Conservation (phyloP, 2,797 vertebrate genomes). For the Aplochiton taeniatus region DNA sequence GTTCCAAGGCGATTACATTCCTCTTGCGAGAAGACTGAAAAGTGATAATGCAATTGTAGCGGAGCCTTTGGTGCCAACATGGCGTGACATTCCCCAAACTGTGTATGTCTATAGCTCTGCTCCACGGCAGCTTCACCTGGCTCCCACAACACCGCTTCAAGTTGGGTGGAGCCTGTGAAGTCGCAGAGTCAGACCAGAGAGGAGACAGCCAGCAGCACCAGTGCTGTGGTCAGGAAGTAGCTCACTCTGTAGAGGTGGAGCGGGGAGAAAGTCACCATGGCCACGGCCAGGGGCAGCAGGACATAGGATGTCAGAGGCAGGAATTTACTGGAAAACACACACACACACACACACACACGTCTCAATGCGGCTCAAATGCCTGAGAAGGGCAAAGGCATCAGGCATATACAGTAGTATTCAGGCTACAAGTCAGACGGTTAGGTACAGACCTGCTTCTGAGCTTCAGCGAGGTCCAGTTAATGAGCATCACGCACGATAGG, state of each 20-base stretch:
- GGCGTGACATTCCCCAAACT: slow-evolving; percentile 44
- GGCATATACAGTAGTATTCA: background rate
- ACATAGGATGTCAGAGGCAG: slow-evolving; percentile 78
- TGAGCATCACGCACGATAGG: slow-evolving; percentile 80
- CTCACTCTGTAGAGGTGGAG: slow-evolving; percentile 89
- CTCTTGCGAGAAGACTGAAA: slow-evolving; percentile 4
- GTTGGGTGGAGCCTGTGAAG: too few relatives aligned
- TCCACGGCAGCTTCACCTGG: slow-evolving; percentile 38
- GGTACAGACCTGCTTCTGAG: slow-evolving; percentile 82
- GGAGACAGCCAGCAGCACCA: slow-evolving; percentile 80
- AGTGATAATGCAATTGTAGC: background rate
- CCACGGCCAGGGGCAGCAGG: slow-evolving; percentile 82
- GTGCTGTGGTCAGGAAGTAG: slow-evolving; percentile 79
- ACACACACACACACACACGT: background rate
- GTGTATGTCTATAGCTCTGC: slow-evolving; percentile 64
- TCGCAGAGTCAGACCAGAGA: slow-evolving; percentile 78
- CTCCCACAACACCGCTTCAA: too few relatives aligned
- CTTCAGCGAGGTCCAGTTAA: slow-evolving; percentile 80
- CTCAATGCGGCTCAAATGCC: background rate
- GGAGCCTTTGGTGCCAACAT: slow-evolving; percentile 45
- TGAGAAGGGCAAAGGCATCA: background rate
- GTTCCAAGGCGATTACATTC: slow-evolving; percentile 39
- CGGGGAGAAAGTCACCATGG: slow-evolving; percentile 85
- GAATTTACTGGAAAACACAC: slow-evolving; percentile 80
- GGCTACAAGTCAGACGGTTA: background rate